Evolutionary conservation across 2,113 vertebrate species (phyloP).

Genomic region (Sula dactylatra): DNA sequence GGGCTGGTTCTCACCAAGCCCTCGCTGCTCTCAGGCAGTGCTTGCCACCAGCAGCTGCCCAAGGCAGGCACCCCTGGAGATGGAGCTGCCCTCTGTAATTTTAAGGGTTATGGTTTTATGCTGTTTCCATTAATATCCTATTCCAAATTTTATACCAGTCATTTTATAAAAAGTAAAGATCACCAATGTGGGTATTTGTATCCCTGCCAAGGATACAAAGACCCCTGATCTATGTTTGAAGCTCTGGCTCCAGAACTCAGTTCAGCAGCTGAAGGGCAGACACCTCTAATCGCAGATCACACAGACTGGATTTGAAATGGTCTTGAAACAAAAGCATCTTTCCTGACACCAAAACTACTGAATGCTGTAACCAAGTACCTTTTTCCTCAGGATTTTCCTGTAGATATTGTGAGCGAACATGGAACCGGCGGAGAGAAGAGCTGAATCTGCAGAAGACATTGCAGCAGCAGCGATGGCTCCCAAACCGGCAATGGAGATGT

Average conservation of each 20-base stretch:
- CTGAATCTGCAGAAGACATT: slow-evolving; percentile 80
- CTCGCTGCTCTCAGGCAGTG: not conserved
- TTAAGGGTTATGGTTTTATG: not conserved
- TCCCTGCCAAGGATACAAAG: not conserved
- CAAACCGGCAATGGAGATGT: slow-evolving; percentile 70
- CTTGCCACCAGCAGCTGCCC: not conserved
- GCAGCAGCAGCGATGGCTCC: slow-evolving; percentile 72
- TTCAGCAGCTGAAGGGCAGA: not conserved
- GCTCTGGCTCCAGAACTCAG: not conserved
- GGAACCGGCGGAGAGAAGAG: slow-evolving; percentile 71
- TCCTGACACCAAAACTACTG: not conserved
- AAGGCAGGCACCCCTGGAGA: not conserved
- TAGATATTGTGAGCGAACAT: slow-evolving; percentile 77
- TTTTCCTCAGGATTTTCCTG: slow-evolving; percentile 76
- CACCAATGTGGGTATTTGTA: not conserved
- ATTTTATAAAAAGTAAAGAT: not conserved
- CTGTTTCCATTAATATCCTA: not conserved
- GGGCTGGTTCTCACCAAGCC: not conserved
- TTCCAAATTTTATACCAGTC: not conserved
- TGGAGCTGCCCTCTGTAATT: not conserved
- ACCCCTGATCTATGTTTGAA: not conserved
- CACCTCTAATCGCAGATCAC: not conserved
- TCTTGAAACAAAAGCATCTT: not conserved
- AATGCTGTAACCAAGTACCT: slow-evolving; percentile 33
- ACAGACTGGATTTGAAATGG: not conserved